Base-by-base conservation (phyloP, 2,888 invertebrate species). In the Synergus gifuensis region DNA sequence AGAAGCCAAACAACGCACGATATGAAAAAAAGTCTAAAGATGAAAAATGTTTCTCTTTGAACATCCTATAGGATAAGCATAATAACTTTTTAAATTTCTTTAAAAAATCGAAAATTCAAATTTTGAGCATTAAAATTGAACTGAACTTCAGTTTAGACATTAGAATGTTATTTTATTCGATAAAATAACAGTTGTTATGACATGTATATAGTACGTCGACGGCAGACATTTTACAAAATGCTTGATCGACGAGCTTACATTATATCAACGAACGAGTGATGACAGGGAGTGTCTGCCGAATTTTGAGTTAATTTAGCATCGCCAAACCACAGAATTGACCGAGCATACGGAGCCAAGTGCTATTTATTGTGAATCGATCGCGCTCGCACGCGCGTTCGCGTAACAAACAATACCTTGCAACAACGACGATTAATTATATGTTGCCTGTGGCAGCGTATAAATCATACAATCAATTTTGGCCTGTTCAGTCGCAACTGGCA, bases 351-450 rank as follows among this genome's bases (percentile, higher is more conserved):
- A 80, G 69, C 79, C 84, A 81, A 85, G 87, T 86, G 83, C 84
- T 87, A 88, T 90, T 90, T 89, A 90, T 90, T 86, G 88, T 85
- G 82, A 88, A 90, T 89, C 89, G 90, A 90, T 89, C 85, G 87
- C 81, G 83, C 86, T 83, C 83, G 84, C 85, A 81, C 85, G 83
- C 63, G 77, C 85, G 77, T 63, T 49, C 82, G 81, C 80, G 81
- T 73, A 85, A 85, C 85, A 85, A 87, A 88, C 88, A 89, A 89
- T 88, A 86, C 87, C 84, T 85, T 85, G 86, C 85, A 85, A 87
- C 86, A 86, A 84, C 87, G 85, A 85, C 86, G 88, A 91, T 90
- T 91, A 89, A 90, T 91, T 90, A 87, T 89, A 89, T 87, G 87
- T 88, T 89, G 89, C 88, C 83, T 78, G 85, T 88, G 88, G 88